Evolutionary conservation across 2,888 invertebrate genomes (phyloP), one percentile per base, ranked within the genome.

Genomic region (Zygothrica quintamaculata): DNA sequence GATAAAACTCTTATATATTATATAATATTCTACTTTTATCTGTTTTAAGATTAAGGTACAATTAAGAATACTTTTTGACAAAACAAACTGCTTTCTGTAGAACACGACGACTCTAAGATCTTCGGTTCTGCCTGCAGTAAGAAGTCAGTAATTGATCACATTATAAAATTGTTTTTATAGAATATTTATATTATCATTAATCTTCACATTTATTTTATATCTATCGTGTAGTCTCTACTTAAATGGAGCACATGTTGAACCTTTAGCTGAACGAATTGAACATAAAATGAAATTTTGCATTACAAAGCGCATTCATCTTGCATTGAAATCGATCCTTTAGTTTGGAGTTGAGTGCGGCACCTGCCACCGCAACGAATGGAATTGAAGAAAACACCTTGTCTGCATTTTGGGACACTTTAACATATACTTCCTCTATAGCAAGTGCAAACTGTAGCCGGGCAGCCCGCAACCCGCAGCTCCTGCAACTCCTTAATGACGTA

Each of bases 331-430:
- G 46, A 56, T 55, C 60, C n/a, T n/a, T 43, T 51, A 48, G 50
- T 48, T 55, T 42, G 31, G 40, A 44, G 51, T 46, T 43, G 55
- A 52, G 42, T 43, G 55, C 33, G 26, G 66, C 82, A 84, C 82
- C 82, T 84, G 82, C 72, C 58, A 48, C 81, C 88, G 82, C 64
- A 77, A 18, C 82, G 72, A 84, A 84, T 84, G 60, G 18, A 52
- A 36, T 11, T 34, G 34, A 42, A 40, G 56, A 61, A n/a, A 70
- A 65, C 87, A 88, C 84, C 87, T 86, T 88, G 84, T 53, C 59
- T 42, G 31, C 6, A 8, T 12, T 22, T 75, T 75, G 80, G 80
- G 77, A 65, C 69, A 77, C 52, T 58, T 53, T 52, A 43, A 44
- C 50, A 59, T 44, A 33, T 57, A 67, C 67, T 73, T 71, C 74